Percentiles rank a stretch among this genome's conserved stretches.
These are phyloP conservation scores for Cuniculus paca DNA, from an alignment of 2,797 vertebrate species.

Conservation along the genomic window DNA sequence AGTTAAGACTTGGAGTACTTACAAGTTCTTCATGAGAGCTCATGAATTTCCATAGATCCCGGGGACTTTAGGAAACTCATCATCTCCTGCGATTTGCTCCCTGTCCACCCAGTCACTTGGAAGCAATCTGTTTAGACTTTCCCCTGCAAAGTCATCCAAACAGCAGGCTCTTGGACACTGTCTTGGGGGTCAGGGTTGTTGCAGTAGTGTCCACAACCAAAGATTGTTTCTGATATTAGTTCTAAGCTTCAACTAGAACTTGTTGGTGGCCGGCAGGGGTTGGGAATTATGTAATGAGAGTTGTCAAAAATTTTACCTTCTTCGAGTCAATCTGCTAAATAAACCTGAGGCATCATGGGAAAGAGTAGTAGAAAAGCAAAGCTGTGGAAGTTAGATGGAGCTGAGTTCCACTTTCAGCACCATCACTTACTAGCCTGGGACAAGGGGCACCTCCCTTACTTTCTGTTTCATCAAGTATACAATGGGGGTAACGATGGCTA, in stretches of 20 bases:
- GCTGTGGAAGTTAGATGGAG: background rate
- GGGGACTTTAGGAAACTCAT: background rate
- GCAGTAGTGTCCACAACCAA: background rate
- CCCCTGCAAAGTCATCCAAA: background rate
- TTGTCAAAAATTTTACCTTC: background rate
- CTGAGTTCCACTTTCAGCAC: background rate
- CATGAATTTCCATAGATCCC: slow-evolving; percentile 16
- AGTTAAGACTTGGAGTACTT: slow-evolving; percentile 13
- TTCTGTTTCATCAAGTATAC: background rate
- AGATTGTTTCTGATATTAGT: background rate
- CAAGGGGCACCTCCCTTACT: background rate
- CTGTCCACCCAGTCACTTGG: background rate
- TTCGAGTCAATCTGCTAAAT: background rate
- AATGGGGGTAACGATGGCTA: too few relatives aligned
- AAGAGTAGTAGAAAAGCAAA: background rate
- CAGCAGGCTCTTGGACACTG: background rate
- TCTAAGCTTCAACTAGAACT: background rate
- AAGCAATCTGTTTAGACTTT: background rate
- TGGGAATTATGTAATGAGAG: background rate
- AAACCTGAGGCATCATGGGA: background rate
- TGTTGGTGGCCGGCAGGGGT: background rate
- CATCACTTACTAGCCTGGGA: background rate
- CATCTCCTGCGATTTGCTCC: background rate
- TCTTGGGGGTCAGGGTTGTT: background rate
- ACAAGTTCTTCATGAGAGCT: background rate